Percentiles rank a stretch among this genome's conserved stretches.
Evolutionary conservation across 2,888 invertebrate genomes (phyloP).

Genomic region (Homarus gammarus): DNA sequence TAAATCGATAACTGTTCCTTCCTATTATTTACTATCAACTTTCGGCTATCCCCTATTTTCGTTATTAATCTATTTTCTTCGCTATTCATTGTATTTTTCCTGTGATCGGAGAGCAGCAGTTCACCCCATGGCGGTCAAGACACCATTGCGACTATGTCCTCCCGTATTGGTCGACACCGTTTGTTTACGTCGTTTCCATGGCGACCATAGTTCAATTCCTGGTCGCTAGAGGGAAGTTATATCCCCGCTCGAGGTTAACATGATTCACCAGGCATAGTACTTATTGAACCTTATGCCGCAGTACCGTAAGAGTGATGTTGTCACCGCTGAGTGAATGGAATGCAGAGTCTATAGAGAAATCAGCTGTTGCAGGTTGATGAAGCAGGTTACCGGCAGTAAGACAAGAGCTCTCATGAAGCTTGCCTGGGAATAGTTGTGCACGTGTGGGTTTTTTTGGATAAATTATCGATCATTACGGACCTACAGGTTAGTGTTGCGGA

Average conservation of each 20-base stretch:
- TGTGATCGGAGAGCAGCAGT: too few species aligned
- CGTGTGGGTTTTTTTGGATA: neutral
- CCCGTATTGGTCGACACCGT: neutral
- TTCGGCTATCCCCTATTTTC: too few species aligned
- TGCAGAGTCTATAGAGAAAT: neutral
- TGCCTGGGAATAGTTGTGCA: neutral
- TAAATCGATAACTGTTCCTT: too few species aligned
- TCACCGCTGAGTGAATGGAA: neutral
- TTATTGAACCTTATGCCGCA: conserved; percentile 1
- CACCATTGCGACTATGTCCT: too few species aligned
- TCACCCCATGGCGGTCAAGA: too few species aligned
- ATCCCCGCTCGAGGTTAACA: neutral
- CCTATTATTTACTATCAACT: too few species aligned
- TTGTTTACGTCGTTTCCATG: conserved; percentile 35
- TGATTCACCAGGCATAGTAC: conserved; percentile 13
- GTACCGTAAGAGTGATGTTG: neutral
- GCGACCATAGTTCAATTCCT: conserved; percentile 9
- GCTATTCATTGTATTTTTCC: too few species aligned
- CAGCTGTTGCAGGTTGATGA: conserved; percentile 21
- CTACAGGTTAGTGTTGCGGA: neutral
- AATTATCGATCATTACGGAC: neutral
- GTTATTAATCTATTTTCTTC: too few species aligned
- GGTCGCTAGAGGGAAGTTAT: neutral
- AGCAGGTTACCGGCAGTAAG: conserved; percentile 7
- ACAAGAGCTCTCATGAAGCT: neutral